These are phyloP conservation scores for Darevskia mixta DNA, from an alignment of 2,797 vertebrate species.

Conservation along the genomic window DNA sequence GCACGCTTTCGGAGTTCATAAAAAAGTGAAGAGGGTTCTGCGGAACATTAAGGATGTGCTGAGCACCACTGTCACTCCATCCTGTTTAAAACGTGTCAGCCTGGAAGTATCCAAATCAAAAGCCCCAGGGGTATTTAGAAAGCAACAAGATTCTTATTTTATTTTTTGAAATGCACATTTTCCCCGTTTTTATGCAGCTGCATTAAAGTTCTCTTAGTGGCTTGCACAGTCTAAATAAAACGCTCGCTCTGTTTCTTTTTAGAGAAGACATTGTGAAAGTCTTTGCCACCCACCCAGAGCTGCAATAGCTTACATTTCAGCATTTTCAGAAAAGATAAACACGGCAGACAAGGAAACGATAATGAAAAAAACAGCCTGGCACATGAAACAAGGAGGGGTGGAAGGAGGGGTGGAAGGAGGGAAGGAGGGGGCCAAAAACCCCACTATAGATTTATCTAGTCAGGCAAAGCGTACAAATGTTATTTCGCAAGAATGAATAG, in stretches of 20 bases:
- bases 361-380: conserved; percentile 70
- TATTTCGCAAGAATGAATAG: conserved; percentile 74
- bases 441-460: conserved; percentile 65
- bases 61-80: conserved; percentile 74
- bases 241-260: conserved; percentile 70
- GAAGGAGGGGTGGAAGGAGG: conserved; percentile 6
- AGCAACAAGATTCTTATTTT: conserved; percentile 64
- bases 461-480: conserved; percentile 64
- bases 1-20: conserved; percentile 72
- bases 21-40: conserved; percentile 75
- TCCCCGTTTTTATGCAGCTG: conserved; percentile 73
- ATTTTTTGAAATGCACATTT: conserved; percentile 54
- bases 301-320: conserved; percentile 72
- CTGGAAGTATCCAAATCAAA: conserved; percentile 75
- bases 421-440: background rate
- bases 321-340: conserved; percentile 77
- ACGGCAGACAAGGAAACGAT: conserved; percentile 72
- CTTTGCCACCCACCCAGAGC: conserved; percentile 74
- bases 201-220: conserved; percentile 70
- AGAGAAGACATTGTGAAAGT: conserved; percentile 73
- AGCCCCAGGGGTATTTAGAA: conserved; percentile 76
- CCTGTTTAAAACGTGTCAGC: conserved; percentile 73
- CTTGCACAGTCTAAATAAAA: conserved; percentile 77
- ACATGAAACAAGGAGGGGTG: conserved; percentile 61
- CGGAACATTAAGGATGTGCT: conserved; percentile 71